Evolutionary conservation across 1,140 invertebrate species (phyloP), one percentile per base, ranked within the genome.

Genomic region (Pogonus chalceus): DNA sequence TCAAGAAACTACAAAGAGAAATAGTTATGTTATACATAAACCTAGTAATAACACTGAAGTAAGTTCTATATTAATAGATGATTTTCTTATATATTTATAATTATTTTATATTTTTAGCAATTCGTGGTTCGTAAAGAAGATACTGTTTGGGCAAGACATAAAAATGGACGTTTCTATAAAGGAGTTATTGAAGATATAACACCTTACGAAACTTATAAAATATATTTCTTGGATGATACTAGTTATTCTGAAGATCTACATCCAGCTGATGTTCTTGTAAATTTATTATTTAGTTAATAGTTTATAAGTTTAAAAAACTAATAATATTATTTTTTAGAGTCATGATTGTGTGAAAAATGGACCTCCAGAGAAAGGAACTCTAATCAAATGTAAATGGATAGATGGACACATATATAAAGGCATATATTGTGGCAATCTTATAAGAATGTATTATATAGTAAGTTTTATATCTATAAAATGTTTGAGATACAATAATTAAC

Each of bases 171-270:
- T 20, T 85, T 77, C 64, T 84, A 84, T 64, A 72, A 76, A 54
- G 78, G 72, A 9, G 74, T 67, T 51, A 72, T 85, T 10, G 56
- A 67, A 1, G 69, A 73, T 16, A 74, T 77, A 18, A 65, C 73
- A 23, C 66, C 71, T 20, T 72, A 75, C 22, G 63, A 72, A 22
- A 79, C 78, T 58, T 81, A 79, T 58, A 76, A 76, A 60, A 78
- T 85, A 2, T 77, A 79, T 21, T 86, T 86, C 65, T 50, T 52
- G 3, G 73, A 74, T 35, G 83, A 86, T 65, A 72, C 76, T 2
- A 83, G 82, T 39, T 80, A 78, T 57, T 79, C 77, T 47, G 75
- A 81, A 50, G 79, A 84, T 67, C 60, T 80, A 2, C 76, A 71
- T 53, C 76, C 78, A 26, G 67, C 74, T 39, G 76, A 79, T 65